Percentiles rank a stretch among this genome's conserved stretches.
phyloP scores from a whole-genome alignment of 2,113 vertebrate species.

The Psittacula cyanocephala region DNA sequence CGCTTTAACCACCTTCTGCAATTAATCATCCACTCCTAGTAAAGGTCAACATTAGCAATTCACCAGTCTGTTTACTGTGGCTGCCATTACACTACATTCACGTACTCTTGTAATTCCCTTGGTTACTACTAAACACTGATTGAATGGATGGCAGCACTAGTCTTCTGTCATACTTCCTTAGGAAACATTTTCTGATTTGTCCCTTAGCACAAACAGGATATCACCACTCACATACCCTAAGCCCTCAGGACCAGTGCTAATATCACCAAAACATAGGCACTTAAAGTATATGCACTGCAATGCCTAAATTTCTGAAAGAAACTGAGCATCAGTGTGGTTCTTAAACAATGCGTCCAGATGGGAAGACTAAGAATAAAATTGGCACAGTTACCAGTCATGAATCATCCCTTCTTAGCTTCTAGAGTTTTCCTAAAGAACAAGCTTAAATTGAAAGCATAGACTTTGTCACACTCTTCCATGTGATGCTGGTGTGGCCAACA shows the following conservation, averaged over 20 bases:
- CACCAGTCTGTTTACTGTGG: background rate
- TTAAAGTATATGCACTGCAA: background rate
- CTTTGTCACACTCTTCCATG: background rate
- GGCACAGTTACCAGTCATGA: background rate
- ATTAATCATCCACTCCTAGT: background rate
- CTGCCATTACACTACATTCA: background rate
- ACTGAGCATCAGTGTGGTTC: background rate
- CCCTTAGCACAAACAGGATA: background rate
- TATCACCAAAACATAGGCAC: rapidly evolving
- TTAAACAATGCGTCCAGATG: background rate
- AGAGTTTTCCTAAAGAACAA: background rate
- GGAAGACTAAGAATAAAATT: background rate
- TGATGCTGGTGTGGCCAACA: background rate
- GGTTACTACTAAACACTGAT: background rate
- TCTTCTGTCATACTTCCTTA: background rate
- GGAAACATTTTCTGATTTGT: background rate
- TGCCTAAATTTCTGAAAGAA: background rate
- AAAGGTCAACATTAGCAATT: background rate
- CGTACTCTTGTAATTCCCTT: background rate
- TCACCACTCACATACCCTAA: background rate
- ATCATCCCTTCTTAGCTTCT: background rate
- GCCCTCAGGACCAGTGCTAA: background rate
- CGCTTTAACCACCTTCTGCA: background rate
- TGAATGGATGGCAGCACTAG: background rate
- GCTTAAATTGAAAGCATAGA: background rate